Evolutionary conservation across 2,113 vertebrate species (phyloP).

Genomic region (Sisor rabdophorus): DNA sequence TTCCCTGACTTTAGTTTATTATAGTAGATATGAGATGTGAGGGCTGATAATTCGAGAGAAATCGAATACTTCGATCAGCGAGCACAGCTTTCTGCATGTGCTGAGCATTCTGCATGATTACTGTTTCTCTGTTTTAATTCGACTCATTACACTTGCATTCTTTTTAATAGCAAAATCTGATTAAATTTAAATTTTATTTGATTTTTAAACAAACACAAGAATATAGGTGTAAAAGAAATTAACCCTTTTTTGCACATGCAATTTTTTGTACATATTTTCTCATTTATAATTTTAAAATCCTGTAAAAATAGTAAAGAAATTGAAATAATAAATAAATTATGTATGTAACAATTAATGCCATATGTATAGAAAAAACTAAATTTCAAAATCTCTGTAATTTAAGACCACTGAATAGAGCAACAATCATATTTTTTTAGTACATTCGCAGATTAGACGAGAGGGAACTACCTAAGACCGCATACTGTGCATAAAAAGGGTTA

Average conservation of each 20-base stretch:
- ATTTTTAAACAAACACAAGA: background rate
- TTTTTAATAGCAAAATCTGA: conserved; percentile 30
- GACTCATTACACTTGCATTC: conserved; percentile 49
- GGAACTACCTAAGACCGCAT: background rate
- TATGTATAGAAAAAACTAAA: too few species aligned
- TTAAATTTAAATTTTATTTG: too few species aligned
- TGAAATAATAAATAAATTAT: too few species aligned
- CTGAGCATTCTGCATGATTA: conserved; percentile 90
- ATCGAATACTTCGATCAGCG: conserved; percentile 51
- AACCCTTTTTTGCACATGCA: background rate
- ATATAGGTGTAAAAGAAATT: background rate
- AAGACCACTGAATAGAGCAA: background rate
- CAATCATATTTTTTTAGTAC: too few species aligned
- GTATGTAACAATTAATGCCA: too few species aligned
- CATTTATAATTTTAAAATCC: too few species aligned
- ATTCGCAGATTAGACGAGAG: too few species aligned
- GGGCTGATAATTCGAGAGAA: conserved; percentile 55
- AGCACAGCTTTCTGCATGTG: conserved; percentile 67
- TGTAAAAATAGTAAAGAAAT: too few species aligned
- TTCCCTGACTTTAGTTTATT: background rate
- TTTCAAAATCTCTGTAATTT: background rate
- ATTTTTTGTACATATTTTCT: too few species aligned
- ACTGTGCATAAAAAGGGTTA: conserved; percentile 3
- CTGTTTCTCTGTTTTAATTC: conserved; percentile 62
- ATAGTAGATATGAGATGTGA: background rate